Evolutionary conservation across 2,888 invertebrate species (phyloP).

Genomic region (Tinea semifulvella): DNA sequence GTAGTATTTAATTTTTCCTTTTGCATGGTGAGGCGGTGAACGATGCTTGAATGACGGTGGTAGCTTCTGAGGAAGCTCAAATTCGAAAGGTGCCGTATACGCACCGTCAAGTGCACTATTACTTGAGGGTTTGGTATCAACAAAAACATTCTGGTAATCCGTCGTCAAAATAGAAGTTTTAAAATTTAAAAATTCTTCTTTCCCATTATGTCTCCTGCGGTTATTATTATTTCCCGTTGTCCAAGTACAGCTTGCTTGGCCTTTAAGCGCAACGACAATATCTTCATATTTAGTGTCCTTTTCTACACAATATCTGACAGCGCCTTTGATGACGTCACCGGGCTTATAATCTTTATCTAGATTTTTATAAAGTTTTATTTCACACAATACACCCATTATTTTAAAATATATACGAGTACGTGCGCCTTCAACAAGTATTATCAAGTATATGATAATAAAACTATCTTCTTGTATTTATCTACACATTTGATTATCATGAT

Average conservation of each 20-base stretch:
- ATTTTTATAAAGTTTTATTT: conserved; percentile 21
- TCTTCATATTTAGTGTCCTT: conserved; percentile 20
- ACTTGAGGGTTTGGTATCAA: no score
- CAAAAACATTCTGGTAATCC: neutral
- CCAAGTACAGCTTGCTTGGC: conserved; percentile 18
- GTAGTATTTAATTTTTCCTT: conserved; percentile 13
- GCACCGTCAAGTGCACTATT: neutral
- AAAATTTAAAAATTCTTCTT: neutral
- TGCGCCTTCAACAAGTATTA: no score
- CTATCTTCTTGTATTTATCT: neutral
- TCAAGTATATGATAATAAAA: no score
- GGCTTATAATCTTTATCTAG: conserved; percentile 19
- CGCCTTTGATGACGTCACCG: conserved; percentile 22
- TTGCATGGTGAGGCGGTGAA: neutral
- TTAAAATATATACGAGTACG: no score
- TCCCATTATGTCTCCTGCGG: neutral
- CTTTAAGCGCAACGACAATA: conserved; percentile 23
- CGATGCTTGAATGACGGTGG: neutral
- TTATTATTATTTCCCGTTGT: neutral
- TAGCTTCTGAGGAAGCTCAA: neutral
- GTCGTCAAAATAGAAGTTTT: neutral
- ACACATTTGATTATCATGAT: no score
- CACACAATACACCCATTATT: conserved; percentile 24
- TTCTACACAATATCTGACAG: conserved; percentile 22
- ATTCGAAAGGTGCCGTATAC: conserved; percentile 6